Evolutionary conservation across 2,113 vertebrate species (phyloP), one percentile per base, ranked within the genome.

Genomic region (Silurus glanis): DNA sequence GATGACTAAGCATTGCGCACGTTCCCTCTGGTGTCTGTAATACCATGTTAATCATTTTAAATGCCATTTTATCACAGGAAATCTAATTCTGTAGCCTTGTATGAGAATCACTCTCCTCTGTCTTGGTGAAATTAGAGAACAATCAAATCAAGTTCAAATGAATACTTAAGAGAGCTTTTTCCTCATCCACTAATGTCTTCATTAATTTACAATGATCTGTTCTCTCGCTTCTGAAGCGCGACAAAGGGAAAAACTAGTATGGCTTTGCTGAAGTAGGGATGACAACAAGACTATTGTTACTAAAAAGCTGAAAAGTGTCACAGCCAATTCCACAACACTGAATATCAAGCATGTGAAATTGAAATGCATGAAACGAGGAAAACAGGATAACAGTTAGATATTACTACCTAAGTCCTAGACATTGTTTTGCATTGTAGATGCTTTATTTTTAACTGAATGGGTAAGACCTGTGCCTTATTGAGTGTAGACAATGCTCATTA

Each of bases 91-190:
- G 83, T 90, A 17, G 47, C 78, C 84, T 89, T 87, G 62, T 78
- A 84, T 80, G 67, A 89, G 84, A 87, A 87, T 87, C 62, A 83
- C 76, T 86, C 71, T 87, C 69, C 84, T 86, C 62, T 89, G 83
- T 87, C 82, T 86, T 64, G 10, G 80, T 82, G 76, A 90, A 90
- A 87, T 90, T 87, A 89, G 66, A 75, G 86, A 89, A 89, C 83
- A 89, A 90, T 89, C 87, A 89, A 90, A 89, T 89, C 83, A 89
- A 82, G 81, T 84, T 83, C 78, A 87, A 90, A 90, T 90, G 87
- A 90, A 90, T 88, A 88, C 82, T 90, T 87, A 86, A 86, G 85
- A 89, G 81, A 86, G 87, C 83, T 78, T 87, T 83, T 81, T 83
- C 71, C 81, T 89, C 61, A 85, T 86, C 80, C 78, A 72, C 78